These are phyloP conservation scores for Cydia pomonella DNA, from an alignment of 1,140 invertebrate genomes.

Conservation along the genomic window DNA sequence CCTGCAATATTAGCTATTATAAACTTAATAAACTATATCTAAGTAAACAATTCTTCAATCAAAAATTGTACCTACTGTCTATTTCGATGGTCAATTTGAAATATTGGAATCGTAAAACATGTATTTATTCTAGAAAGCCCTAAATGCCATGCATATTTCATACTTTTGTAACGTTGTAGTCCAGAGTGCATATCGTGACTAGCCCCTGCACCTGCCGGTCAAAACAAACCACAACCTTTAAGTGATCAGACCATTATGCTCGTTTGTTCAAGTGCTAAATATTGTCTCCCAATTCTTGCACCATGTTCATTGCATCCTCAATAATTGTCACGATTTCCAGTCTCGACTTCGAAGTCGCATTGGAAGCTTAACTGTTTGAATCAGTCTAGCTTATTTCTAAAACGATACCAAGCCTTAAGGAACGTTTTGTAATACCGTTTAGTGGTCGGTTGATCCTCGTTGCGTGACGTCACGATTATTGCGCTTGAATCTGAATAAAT, in stretches of 20 bases:
- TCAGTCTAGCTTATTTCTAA: not conserved
- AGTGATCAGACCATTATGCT: conserved; percentile 41
- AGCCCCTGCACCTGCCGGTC: conserved; percentile 50
- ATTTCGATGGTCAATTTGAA: conserved; percentile 12
- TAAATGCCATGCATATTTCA: not conserved
- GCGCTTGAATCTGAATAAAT: conserved; percentile 40
- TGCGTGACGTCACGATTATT: conserved; percentile 60
- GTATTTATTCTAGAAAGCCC: not conserved
- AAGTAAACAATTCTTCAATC: too few species aligned
- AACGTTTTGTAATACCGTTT: conserved; percentile 54
- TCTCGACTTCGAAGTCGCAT: not conserved
- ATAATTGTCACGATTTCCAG: not conserved
- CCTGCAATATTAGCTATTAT: too few species aligned
- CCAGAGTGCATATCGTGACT: conserved; percentile 48
- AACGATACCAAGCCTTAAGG: conserved; percentile 42
- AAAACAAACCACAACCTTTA: conserved; percentile 52
- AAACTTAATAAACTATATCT: too few species aligned
- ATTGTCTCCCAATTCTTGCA: not conserved
- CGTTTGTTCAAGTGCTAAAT: conserved; percentile 31
- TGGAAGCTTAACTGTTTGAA: not conserved
- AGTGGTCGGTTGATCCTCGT: conserved; percentile 44
- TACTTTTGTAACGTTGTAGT: not conserved
- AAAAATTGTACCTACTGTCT: not conserved
- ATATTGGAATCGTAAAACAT: conserved; percentile 1
- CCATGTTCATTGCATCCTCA: not conserved